These are phyloP conservation scores for Sinohyriopsis cumingii DNA, from an alignment of 2,888 invertebrate species.

Conservation along the genomic window DNA sequence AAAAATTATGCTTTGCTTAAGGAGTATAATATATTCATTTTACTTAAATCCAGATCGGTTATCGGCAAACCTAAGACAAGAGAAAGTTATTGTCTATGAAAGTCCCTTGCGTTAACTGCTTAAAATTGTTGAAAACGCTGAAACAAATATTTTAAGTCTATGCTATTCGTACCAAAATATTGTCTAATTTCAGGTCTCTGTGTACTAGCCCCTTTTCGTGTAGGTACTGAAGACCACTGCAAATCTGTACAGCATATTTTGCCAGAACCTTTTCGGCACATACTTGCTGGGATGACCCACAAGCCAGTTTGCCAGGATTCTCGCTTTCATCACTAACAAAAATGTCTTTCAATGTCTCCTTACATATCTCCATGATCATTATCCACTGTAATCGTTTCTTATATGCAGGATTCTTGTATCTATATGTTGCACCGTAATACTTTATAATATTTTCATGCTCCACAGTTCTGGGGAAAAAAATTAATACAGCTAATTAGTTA, in stretches of 20 bases:
- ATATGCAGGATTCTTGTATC: conserved; percentile 31
- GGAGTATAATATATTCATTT: too few species aligned
- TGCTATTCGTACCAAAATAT: conserved; percentile 55
- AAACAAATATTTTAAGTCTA: too few species aligned
- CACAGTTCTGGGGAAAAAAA: conserved; percentile 9
- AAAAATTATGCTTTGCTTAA: too few species aligned
- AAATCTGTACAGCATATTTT: conserved; percentile 44
- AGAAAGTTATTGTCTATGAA: too few species aligned
- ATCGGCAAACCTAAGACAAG: too few species aligned
- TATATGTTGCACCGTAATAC: conserved; percentile 57
- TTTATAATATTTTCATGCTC: conserved; percentile 57
- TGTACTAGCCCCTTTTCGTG: conserved; percentile 60
- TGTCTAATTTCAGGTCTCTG: conserved; percentile 65
- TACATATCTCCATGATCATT: conserved; percentile 62
- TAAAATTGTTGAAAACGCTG: too few species aligned
- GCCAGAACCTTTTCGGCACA: conserved; percentile 48
- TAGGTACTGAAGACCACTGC: conserved; percentile 53
- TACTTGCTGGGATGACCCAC: conserved; percentile 13
- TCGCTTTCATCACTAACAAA: conserved; percentile 30
- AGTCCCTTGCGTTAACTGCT: too few species aligned
- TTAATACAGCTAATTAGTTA: too few species aligned
- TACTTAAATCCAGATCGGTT: too few species aligned
- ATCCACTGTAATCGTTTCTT: conserved; percentile 49
- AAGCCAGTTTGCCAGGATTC: conserved; percentile 32
- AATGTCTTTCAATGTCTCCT: conserved; percentile 50